phyloP scores from a whole-genome alignment of 2,888 invertebrate species.

The Pachliopta kotzebuea region DNA sequence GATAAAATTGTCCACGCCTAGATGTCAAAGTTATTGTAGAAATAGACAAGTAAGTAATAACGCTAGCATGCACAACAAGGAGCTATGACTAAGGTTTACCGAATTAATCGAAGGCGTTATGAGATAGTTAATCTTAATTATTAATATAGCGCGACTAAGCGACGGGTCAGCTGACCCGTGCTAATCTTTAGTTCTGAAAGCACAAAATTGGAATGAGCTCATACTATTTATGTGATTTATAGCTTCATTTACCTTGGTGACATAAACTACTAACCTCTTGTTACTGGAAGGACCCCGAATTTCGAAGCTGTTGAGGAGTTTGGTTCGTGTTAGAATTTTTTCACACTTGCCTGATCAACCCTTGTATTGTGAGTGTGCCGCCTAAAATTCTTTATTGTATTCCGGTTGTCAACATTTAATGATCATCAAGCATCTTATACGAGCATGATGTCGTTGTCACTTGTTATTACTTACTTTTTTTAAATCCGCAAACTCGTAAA shows the following conservation, averaged over 20 bases:
- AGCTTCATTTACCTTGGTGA: neutral
- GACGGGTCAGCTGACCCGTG: constrained; percentile 63
- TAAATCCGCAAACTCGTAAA: no score
- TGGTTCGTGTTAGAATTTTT: no score
- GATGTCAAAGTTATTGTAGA: constrained; percentile 38
- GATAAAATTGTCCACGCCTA: constrained; percentile 26
- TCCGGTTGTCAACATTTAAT: no score
- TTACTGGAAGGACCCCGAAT: no score
- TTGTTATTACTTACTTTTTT: no score
- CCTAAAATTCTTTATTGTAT: no score
- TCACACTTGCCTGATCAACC: no score
- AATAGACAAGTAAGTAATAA: constrained; percentile 40
- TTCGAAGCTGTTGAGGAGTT: no score
- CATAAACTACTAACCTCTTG: neutral
- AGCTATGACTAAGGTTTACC: constrained; percentile 42
- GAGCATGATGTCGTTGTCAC: no score
- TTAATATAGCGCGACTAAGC: constrained; percentile 65
- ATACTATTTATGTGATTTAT: constrained; percentile 4
- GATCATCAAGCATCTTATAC: no score
- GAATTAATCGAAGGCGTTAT: constrained; percentile 49
- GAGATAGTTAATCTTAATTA: constrained; percentile 69
- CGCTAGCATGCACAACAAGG: constrained; percentile 38
- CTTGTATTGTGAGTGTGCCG: no score
- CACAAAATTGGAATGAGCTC: constrained; percentile 10
- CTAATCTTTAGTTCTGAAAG: constrained; percentile 60